Percentiles rank a stretch among this genome's conserved stretches.
phyloP scores from a whole-genome alignment of 2,113 vertebrate genomes.

The Platysternon megacephalum region DNA sequence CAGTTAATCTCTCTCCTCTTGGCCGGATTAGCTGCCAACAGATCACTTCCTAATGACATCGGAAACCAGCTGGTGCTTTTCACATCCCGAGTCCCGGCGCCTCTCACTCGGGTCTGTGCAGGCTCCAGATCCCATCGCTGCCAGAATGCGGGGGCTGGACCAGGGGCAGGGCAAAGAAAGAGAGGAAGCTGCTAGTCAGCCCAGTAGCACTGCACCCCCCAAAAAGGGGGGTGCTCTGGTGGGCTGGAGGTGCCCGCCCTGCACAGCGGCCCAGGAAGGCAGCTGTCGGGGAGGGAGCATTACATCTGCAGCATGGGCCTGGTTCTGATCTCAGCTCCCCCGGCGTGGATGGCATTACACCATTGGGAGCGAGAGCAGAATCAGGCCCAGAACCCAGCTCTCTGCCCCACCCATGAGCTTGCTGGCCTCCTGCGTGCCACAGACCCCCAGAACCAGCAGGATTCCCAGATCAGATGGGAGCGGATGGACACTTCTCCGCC shows the following conservation, averaged over 20 bases:
- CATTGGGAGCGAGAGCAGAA: not conserved
- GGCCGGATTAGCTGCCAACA: conserved; percentile 28
- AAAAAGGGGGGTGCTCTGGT: too few relatives aligned
- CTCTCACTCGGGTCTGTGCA: not conserved
- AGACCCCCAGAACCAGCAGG: not conserved
- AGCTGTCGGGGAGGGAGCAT: not conserved
- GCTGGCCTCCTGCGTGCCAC: not conserved
- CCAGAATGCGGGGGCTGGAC: not conserved
- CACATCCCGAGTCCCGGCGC: not conserved
- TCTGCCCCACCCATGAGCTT: fast-evolving
- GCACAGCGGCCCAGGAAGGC: not conserved
- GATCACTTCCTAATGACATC: conserved; percentile 52
- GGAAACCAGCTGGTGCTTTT: not conserved
- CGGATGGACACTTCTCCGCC: not conserved
- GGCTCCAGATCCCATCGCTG: not conserved
- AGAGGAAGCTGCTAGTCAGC: not conserved
- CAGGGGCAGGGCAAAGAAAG: not conserved
- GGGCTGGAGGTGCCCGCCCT: too few relatives aligned
- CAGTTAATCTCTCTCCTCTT: not conserved
- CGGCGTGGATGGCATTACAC: not conserved
- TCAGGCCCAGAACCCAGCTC: not conserved
- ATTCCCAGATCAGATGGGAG: not conserved
- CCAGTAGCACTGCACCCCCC: too few relatives aligned
- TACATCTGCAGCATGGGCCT: not conserved
- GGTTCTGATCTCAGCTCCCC: not conserved